A percentile compares a stretch with the other conserved stretches of the same genome.
Conservation (phyloP, 2,888 invertebrate genomes). For the Bruchidius siliquastri region DNA sequence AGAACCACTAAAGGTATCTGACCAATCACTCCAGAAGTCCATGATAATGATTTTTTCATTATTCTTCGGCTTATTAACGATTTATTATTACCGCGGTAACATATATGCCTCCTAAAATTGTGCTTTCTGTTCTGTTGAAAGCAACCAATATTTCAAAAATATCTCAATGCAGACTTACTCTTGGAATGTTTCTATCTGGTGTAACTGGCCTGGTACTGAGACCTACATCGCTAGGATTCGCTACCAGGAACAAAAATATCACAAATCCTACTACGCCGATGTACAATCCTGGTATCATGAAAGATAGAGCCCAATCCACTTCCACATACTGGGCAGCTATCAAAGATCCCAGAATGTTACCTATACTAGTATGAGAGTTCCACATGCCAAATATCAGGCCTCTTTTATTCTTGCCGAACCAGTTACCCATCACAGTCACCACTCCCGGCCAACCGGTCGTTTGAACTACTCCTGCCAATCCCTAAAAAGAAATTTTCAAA, state of each 20-base stretch:
- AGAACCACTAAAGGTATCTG: too few species aligned
- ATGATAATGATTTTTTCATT: too few species aligned
- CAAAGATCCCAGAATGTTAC: constrained; percentile 84
- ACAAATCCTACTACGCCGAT: constrained; percentile 68
- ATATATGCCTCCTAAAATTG: too few species aligned
- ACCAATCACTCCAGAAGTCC: too few species aligned
- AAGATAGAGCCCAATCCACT: constrained; percentile 84
- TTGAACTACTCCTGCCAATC: constrained; percentile 80
- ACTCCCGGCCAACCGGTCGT: constrained; percentile 97
- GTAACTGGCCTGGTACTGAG: constrained; percentile 19
- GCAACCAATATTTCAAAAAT: too few species aligned
- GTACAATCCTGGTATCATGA: constrained; percentile 83
- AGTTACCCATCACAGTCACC: constrained; percentile 88
- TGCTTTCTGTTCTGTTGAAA: too few species aligned
- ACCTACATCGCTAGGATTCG: constrained; percentile 76
- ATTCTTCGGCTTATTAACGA: too few species aligned
- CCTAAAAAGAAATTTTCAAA: constrained; percentile 46
- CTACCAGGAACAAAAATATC: constrained; percentile 78
- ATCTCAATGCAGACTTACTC: constrained; percentile 1
- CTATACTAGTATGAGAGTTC: constrained; percentile 96
- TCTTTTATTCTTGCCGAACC: constrained; percentile 90
- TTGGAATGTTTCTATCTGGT: constrained; percentile 6
- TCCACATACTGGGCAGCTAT: constrained; percentile 86
- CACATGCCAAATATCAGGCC: constrained; percentile 93
- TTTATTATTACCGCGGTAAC: too few species aligned